Evolutionary conservation across 1,140 invertebrate genomes (phyloP), one percentile per base, ranked within the genome.

Genomic region (fruit fly (Drosophila melanogaster)): DNA sequence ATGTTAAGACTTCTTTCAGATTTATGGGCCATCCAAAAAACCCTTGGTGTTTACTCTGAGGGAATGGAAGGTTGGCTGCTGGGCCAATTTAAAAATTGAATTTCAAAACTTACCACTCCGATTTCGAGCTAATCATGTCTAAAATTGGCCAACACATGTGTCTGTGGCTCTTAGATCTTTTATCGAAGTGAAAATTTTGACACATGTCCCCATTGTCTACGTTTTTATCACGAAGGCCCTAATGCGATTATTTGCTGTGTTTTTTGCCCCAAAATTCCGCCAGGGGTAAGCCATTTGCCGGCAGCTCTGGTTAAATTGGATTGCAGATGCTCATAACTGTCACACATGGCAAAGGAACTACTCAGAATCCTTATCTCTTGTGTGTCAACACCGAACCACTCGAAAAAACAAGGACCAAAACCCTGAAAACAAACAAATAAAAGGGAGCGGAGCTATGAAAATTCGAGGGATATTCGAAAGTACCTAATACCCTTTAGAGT

Each of bases 1-100:
- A 87, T 84, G 76, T 46, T 87, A 87, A 87, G 84, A 84, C 76
- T 65, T 67, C 44, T 11, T 4, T 46, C 40, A 84, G 85, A 87
- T 87, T 87, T 89, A 87, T 87, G 33, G 56, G 56, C 55, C n/a
- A 33, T 43, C 54, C 15, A n/a, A 47, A 54, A 22, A 43, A 11
- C 30, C 17, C 12, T 33, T 22, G 35, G 64, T 41, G 40, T 40
- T 33, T 17, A 6, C n/a, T 11, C 2, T 14, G 26, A 10, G 19
- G 30, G 35, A 41, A 33, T 3, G 5, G 30, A 7, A 47, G 22
- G 7, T 33, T n/a, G n/a, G n/a, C n/a, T n/a, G 1, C 49, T 19
- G 64, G 49, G 84, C 73, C 84, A 89, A 89, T 87, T 87, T 84
- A 79, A 87, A 89, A 89, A 89, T 89, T 89, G 79, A 84, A 89